phyloP scores from a whole-genome alignment of 2,888 invertebrate genomes.

The Drosophila incognita region DNA sequence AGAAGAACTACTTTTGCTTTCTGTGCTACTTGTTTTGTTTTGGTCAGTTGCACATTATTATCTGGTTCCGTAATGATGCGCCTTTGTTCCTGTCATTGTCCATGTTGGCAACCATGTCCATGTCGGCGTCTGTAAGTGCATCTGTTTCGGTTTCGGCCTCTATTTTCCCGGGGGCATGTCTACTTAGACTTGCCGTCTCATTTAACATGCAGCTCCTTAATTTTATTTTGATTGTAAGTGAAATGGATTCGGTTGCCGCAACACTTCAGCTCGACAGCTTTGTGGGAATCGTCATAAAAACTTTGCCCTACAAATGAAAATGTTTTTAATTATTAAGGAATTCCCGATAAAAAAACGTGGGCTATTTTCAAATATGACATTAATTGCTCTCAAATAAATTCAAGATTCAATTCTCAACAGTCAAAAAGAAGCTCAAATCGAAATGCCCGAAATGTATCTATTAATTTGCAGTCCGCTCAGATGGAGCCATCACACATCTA shows the following conservation, averaged over 20 bases:
- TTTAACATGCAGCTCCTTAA: constrained; percentile 67
- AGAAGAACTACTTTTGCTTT: constrained; percentile 4
- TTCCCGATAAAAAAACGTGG: not conserved
- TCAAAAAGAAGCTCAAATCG: not conserved
- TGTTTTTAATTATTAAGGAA: not conserved
- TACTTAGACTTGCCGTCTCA: constrained; percentile 51
- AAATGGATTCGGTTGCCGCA: constrained; percentile 48
- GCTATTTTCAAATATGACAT: not conserved
- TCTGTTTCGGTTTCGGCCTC: constrained; percentile 6
- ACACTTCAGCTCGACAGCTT: constrained; percentile 8
- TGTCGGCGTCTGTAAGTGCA: constrained; percentile 3
- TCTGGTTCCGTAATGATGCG: constrained; percentile 61
- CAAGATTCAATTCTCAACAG: not conserved
- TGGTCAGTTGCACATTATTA: constrained; percentile 60
- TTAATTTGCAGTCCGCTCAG: not conserved
- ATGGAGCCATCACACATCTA: too few species aligned
- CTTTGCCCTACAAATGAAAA: not conserved
- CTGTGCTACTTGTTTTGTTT: constrained; percentile 31
- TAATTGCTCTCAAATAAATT: not conserved
- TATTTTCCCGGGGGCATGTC: constrained; percentile 14
- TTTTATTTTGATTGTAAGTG: constrained; percentile 68
- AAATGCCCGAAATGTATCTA: not conserved
- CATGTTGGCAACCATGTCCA: not conserved
- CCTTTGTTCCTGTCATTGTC: constrained; percentile 33
- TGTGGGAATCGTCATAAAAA: constrained; percentile 1